phyloP scores from a whole-genome alignment of 64 coral and sea anemone species.

The Montipora foliosa region DNA sequence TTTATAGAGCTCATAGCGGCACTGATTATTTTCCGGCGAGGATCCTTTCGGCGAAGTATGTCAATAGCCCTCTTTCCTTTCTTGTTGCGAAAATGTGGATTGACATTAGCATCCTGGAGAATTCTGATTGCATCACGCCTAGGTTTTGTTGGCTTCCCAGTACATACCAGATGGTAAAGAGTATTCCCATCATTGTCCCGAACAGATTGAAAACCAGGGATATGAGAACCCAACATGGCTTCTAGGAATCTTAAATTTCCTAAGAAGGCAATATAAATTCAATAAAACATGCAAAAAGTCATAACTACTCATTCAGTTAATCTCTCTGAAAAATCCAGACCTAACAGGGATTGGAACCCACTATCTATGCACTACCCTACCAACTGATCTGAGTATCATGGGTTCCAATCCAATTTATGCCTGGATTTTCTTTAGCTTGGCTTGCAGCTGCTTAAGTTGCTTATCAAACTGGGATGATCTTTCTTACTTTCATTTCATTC shows the following conservation, averaged over 20 bases:
- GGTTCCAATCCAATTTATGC: no score
- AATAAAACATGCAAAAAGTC: not conserved
- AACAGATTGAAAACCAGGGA: constrained; percentile 22
- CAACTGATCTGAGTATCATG: no score
- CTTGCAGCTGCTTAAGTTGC: no score
- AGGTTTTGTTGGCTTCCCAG: constrained; percentile 9
- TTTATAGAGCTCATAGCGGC: constrained; percentile 39
- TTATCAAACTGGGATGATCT: no score
- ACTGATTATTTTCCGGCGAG: constrained; percentile 44
- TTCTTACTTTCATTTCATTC: no score
- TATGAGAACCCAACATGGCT: constrained; percentile 40
- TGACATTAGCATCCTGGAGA: constrained; percentile 54
- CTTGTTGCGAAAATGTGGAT: constrained; percentile 69
- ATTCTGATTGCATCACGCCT: constrained; percentile 29
- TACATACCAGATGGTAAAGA: constrained; percentile 62
- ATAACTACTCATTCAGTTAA: not conserved
- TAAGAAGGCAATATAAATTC: not conserved
- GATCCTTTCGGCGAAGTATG: not conserved
- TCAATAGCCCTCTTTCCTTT: constrained; percentile 44
- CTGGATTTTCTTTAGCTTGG: no score
- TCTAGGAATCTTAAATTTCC: constrained; percentile 1
- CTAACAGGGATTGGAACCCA: no score
- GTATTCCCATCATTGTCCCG: constrained; percentile 44
- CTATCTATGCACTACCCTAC: no score
- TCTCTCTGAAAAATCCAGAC: no score